phyloP scores from a whole-genome alignment of 2,888 invertebrate genomes.

The Cantharis flavilabris region DNA sequence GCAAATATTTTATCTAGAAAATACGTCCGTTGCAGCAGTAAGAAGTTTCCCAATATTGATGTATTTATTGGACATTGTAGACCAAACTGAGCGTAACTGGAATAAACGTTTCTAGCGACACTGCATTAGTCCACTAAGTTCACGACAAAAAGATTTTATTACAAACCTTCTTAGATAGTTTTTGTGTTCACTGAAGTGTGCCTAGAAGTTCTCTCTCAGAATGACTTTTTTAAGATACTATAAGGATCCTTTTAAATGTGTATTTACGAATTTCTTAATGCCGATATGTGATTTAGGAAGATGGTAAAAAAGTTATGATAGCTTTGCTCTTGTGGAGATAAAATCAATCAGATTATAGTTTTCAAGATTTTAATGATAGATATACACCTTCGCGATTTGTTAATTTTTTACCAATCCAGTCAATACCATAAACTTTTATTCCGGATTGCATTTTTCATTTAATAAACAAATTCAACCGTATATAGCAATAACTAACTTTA shows the following conservation, averaged over 20 bases:
- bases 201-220: constrained; percentile 10
- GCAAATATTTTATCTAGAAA: constrained; percentile 40
- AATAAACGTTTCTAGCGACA: constrained; percentile 43
- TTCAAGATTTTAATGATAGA: neutral
- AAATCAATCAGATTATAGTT: neutral
- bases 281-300: constrained; percentile 3
- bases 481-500: neutral
- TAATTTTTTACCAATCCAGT: neutral
- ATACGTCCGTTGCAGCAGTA: constrained; percentile 13
- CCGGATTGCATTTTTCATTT: neutral
- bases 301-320: neutral
- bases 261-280: constrained; percentile 10
- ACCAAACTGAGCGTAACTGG: constrained; percentile 42
- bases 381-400: neutral
- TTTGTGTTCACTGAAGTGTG: constrained; percentile 16
- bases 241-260: constrained; percentile 14
- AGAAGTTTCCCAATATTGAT: constrained; percentile 20
- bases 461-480: neutral
- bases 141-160: constrained; percentile 42
- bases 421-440: neutral
- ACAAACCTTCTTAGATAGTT: constrained; percentile 29
- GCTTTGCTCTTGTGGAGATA: neutral
- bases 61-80: constrained; percentile 30
- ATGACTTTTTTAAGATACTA: constrained; percentile 11
- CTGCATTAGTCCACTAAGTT: constrained; percentile 38